Evolutionary conservation across 2,113 vertebrate genomes (phyloP), one percentile per base, ranked within the genome.

Genomic region (Stercorarius parasiticus): DNA sequence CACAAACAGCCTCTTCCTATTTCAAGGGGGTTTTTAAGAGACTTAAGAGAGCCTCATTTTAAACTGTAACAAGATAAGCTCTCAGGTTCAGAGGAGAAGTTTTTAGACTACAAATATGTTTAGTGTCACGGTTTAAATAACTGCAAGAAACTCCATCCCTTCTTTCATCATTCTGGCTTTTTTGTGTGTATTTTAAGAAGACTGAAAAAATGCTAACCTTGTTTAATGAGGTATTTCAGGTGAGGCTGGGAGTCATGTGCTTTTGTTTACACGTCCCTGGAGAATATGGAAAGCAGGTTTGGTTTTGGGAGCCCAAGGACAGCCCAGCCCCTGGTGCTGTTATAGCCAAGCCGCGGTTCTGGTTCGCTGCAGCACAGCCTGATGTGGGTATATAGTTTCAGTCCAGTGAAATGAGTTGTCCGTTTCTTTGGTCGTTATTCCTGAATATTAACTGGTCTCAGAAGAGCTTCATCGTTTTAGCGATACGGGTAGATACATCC

Each of bases 181-280:
- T 84, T 32, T 49, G 3, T 80, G 77, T 85, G 81, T 87, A 67
- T 89, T 96, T 97, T 79, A 61, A 93, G 90, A 84, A 76, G 91
- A 34, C 42, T 91, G 96, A 85, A 93, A 94, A 90, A 91, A 82
- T 27, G 4, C 85, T 95, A 49, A 49, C 88, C 93, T 80, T 90
- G 86, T 86, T 95, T 95, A 96, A 96, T 96, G 95, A 97, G 92
- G 91, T 90, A 81, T 96, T 94, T 92, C 86, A 93, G 86, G 84
- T 84, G 91, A 84, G 73, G 66, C 77, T 85, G 88, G 61, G 43
- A 91, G 84, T 94, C 91, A 82, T 47, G 88, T 95, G 95, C 91
- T 88, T 86, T 82, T 93, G 95, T 94, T 95, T 84, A 95, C 96
- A 87, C 5, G 0, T 95, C 97, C 86, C 86, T 87, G 86, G 91